A percentile compares a stretch with the other conserved stretches of the same genome.
Evolutionary conservation across 2,113 vertebrate species (phyloP).

Genomic region (Micromys minutus): DNA sequence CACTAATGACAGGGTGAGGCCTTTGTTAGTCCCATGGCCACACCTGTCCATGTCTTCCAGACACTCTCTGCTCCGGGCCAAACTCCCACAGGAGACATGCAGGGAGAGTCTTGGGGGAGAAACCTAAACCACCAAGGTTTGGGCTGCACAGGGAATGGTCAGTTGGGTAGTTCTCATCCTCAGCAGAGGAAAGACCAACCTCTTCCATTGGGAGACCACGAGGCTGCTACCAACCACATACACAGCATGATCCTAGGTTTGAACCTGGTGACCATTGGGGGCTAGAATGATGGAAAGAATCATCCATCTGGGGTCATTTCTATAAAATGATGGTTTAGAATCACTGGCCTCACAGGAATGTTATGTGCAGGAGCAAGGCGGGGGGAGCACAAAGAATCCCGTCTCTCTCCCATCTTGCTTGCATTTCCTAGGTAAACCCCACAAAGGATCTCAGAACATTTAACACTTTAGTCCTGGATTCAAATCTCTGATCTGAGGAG

Average conservation of each 20-base stretch:
- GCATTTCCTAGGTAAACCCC: not conserved
- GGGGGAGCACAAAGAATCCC: not conserved
- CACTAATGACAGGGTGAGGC: slow-evolving; percentile 72
- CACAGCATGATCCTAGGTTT: accelerated
- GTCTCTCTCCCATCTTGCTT: not conserved
- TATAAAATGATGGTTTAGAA: not conserved
- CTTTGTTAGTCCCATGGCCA: not conserved
- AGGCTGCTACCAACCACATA: not conserved
- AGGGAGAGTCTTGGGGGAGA: not conserved
- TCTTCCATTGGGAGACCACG: not conserved
- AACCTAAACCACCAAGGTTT: no score
- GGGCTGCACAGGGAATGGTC: accelerated
- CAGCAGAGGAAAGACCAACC: no score
- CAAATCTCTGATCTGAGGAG: not conserved
- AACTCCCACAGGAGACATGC: not conserved
- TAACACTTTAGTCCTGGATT: not conserved
- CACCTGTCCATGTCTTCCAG: not conserved
- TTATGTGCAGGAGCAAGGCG: no score
- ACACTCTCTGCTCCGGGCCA: not conserved
- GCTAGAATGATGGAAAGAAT: no score
- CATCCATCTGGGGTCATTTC: not conserved
- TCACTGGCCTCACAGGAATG: not conserved
- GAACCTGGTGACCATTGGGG: not conserved
- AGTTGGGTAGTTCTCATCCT: not conserved
- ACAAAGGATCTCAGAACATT: not conserved